phyloP scores from a whole-genome alignment of 2,113 vertebrate genomes.

The Manacus vitellinus region DNA sequence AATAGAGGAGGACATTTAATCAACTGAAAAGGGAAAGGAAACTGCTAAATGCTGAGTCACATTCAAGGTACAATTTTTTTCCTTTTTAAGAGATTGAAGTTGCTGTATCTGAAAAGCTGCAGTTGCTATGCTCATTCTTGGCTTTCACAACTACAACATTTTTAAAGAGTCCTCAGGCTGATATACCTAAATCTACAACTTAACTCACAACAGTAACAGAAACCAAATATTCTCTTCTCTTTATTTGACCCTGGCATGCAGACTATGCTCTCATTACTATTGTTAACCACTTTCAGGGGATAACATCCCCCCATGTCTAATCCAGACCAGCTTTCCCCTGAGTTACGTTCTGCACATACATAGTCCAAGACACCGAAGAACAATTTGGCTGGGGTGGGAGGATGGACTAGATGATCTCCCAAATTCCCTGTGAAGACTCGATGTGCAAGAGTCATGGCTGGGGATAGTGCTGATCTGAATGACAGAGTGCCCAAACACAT shows the following conservation, averaged over 20 bases:
- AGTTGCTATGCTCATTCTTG: not conserved
- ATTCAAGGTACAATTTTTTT: not conserved
- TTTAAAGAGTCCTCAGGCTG: not conserved
- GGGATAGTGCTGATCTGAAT: not conserved
- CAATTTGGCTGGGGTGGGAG: not conserved
- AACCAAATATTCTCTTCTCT: not conserved
- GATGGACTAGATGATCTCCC: not conserved
- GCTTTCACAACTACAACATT: not conserved
- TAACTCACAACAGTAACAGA: not conserved
- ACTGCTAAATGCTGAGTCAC: not conserved
- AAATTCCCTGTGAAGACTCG: not conserved
- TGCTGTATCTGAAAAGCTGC: not conserved
- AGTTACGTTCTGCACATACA: fast-evolving
- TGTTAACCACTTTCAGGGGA: not conserved
- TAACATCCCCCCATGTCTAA: not conserved
- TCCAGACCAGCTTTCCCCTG: not conserved
- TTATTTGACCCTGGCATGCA: not conserved
- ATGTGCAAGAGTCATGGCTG: not conserved
- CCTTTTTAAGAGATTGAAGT: not conserved
- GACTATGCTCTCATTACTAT: not conserved
- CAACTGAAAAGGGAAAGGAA: not conserved
- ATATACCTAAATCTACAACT: not conserved
- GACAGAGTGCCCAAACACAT: fast-evolving
- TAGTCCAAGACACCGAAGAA: not conserved
- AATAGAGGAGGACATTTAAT: not conserved